Conservation (phyloP, 2,113 vertebrate species). For the Protobothrops flavoviridis region DNA sequence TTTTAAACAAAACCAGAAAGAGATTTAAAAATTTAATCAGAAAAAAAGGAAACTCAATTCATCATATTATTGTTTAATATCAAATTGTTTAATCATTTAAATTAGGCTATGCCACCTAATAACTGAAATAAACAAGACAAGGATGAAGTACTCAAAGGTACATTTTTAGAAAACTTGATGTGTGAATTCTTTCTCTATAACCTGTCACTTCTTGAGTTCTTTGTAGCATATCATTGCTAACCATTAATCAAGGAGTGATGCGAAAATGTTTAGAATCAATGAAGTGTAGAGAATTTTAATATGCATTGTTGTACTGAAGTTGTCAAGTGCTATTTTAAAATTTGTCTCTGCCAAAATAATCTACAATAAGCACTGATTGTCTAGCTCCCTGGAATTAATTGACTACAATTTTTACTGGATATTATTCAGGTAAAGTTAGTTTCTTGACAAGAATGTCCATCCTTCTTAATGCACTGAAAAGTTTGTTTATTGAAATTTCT, state of each 20-base stretch:
- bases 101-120: not conserved
- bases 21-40: not conserved
- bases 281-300: not conserved
- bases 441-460: not conserved
- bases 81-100: not conserved
- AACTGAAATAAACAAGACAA: not conserved
- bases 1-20: not conserved
- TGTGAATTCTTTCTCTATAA: not conserved
- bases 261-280: slow-evolving; percentile 21
- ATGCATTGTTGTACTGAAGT: not conserved
- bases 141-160: not conserved
- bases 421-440: not conserved
- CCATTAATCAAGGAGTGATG: not conserved
- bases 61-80: not conserved
- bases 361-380: slow-evolving; percentile 3
- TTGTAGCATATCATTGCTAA: not conserved
- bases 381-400: not conserved
- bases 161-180: not conserved
- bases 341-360: not conserved
- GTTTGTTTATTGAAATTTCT: not conserved
- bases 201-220: not conserved
- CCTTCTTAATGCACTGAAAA: not conserved
- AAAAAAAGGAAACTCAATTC: not conserved
- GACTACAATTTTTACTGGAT: not conserved
- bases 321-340: slow-evolving; percentile 6